A percentile compares a stretch with the other conserved stretches of the same genome.
Evolutionary conservation across 2,113 vertebrate genomes (phyloP).

Genomic region (Cepphus grylle): DNA sequence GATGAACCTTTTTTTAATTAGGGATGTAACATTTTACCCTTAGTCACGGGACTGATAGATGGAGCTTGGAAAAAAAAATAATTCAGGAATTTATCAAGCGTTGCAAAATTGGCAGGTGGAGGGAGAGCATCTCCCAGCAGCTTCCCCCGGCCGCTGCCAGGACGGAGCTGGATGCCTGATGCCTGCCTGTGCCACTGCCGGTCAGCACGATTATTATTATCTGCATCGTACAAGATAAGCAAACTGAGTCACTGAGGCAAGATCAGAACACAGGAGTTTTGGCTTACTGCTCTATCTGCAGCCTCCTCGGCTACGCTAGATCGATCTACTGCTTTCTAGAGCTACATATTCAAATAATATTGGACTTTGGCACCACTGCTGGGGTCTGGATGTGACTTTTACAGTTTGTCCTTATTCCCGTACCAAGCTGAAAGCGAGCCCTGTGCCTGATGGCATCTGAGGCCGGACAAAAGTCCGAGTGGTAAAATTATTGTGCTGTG

Average conservation of each 20-base stretch:
- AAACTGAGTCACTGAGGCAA: not conserved
- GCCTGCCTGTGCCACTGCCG: not conserved
- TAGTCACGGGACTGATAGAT: not conserved
- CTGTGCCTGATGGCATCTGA: not conserved
- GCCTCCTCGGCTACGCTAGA: not conserved
- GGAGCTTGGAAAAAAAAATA: not conserved
- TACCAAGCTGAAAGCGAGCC: not conserved
- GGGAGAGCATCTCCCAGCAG: not conserved
- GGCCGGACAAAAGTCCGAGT: not conserved
- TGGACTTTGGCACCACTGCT: not conserved
- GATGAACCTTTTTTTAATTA: not conserved
- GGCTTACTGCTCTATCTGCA: not conserved
- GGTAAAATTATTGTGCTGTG: not conserved
- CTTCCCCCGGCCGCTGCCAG: not conserved
- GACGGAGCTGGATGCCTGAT: not conserved
- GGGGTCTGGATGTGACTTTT: not conserved
- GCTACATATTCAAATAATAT: accelerated
- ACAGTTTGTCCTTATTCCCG: not conserved
- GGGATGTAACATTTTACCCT: not conserved
- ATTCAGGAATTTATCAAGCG: not conserved
- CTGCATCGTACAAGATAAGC: not conserved
- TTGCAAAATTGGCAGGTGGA: not conserved
- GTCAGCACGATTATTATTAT: not conserved
- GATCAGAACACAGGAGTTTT: not conserved
- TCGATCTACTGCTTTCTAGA: not conserved